Evolutionary conservation across 2,113 vertebrate species (phyloP).

Genomic region (Macquaria ambigua): DNA sequence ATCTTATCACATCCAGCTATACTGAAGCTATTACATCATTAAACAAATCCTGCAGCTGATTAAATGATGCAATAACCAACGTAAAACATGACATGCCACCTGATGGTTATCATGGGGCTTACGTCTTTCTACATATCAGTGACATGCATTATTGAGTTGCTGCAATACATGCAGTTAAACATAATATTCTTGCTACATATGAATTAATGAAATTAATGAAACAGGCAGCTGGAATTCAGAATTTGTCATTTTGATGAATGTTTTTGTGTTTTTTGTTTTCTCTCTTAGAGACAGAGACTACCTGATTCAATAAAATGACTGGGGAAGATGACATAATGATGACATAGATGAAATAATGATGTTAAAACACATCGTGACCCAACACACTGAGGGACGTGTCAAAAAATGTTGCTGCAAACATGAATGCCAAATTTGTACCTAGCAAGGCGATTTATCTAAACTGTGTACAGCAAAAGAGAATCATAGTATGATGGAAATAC

Average conservation of each 20-base stretch:
- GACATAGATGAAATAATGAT: conserved; percentile 14
- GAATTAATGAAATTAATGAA: not conserved
- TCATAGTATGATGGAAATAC: not conserved
- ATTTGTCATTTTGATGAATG: not conserved
- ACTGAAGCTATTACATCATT: conserved; percentile 18
- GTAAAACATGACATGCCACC: conserved; percentile 23
- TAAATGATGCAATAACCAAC: conserved; percentile 25
- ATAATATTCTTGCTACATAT: not conserved
- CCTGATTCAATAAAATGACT: not conserved
- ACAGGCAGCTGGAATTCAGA: not conserved
- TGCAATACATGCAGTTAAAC: not conserved
- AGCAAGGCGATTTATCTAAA: not conserved
- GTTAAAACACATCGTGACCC: not conserved
- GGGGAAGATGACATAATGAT: conserved; percentile 13
- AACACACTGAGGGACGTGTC: not conserved
- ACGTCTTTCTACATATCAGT: not conserved
- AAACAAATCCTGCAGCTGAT: conserved; percentile 11
- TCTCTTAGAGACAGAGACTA: not conserved
- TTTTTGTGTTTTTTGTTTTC: not conserved
- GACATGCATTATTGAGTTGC: not conserved
- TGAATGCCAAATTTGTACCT: not conserved
- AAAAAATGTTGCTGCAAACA: not conserved
- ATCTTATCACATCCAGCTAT: not conserved
- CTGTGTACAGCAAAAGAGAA: not conserved
- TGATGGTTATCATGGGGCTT: not conserved